Conservation (phyloP, 2,113 vertebrate genomes). For the Orthonyx spaldingii region DNA sequence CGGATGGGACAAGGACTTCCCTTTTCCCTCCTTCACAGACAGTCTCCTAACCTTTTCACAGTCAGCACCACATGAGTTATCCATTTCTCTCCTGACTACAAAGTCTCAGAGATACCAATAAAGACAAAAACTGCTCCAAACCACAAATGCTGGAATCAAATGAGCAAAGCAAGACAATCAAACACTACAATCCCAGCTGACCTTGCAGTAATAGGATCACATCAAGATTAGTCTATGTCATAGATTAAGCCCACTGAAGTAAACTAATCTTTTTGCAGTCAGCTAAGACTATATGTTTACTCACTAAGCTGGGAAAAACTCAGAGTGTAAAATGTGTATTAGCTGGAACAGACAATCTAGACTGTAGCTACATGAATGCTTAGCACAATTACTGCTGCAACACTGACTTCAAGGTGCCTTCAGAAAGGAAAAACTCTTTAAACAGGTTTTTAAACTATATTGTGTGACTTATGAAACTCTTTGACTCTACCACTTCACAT, state of each 20-base stretch:
- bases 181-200: slow-evolving; percentile 33
- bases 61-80: background rate
- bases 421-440: background rate
- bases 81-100: background rate
- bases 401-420: background rate
- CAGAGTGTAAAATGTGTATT: background rate
- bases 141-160: background rate
- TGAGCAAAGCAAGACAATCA: background rate
- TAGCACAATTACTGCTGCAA: background rate
- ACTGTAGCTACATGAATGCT: background rate
- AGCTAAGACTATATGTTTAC: background rate
- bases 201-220: slow-evolving; percentile 67
- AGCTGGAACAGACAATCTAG: background rate
- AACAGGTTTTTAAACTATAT: background rate
- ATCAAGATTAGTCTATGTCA: slow-evolving; percentile 55
- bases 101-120: background rate
- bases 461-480: background rate
- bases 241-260: slow-evolving; percentile 14
- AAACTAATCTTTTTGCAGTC: slow-evolving; percentile 40
- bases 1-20: fast-evolving
- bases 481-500: background rate
- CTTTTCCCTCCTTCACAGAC: background rate
- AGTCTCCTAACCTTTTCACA: background rate
- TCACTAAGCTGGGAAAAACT: background rate
- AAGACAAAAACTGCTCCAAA: background rate